A percentile compares a stretch with the other conserved stretches of the same genome.
These are phyloP conservation scores for Galemys pyrenaicus DNA, from an alignment of 2,113 vertebrate species.

Conservation along the genomic window DNA sequence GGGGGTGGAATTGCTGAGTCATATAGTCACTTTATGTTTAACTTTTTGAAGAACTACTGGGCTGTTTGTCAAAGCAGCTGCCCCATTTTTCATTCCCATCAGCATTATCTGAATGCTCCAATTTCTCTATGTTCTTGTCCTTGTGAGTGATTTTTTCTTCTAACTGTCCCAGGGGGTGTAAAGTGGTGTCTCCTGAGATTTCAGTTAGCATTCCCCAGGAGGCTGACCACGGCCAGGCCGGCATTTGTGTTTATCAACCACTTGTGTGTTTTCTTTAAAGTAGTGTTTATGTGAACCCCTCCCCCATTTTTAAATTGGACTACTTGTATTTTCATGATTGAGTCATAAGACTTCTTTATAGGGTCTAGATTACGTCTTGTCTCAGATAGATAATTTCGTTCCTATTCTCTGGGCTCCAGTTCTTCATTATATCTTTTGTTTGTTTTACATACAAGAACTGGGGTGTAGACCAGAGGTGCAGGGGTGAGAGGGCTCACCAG, in stretches of 20 bases:
- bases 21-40: not conserved
- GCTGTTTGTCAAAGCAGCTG: not conserved
- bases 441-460: too few species aligned
- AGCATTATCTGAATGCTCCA: rapidly evolving
- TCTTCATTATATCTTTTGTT: not conserved
- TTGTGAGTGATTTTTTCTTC: not conserved
- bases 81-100: not conserved
- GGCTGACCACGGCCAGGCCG: not conserved
- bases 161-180: not conserved
- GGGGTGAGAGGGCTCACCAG: too few species aligned
- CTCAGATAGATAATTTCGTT: not conserved
- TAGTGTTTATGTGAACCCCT: not conserved
- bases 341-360: not conserved
- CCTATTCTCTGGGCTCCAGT: not conserved
- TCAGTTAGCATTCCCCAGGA: not conserved
- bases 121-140: not conserved
- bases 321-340: not conserved
- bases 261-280: not conserved
- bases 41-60: not conserved
- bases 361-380: too few species aligned
- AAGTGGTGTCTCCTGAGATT: not conserved
- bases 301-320: not conserved
- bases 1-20: constrained; percentile 29
- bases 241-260: not conserved
- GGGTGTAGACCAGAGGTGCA: too few species aligned